Conservation (phyloP, 2,888 invertebrate genomes). For the Pterostichus niger region DNA sequence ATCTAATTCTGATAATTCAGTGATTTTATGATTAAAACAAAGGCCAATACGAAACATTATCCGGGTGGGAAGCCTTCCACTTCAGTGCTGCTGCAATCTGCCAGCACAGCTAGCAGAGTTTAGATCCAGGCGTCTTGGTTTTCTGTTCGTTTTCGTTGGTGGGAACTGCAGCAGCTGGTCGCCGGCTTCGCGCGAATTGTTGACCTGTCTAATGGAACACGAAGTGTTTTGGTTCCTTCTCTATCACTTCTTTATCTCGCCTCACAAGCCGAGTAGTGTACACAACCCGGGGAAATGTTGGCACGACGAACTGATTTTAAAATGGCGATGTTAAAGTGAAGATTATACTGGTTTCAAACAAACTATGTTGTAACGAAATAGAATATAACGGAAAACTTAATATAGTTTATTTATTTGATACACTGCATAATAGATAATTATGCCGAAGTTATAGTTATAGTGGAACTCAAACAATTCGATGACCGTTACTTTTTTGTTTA, state of each 20-base stretch:
- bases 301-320: slow-evolving; percentile 28
- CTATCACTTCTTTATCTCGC: slow-evolving; percentile 55
- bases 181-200: slow-evolving; percentile 69
- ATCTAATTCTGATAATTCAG: too few relatives aligned
- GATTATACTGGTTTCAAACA: background rate
- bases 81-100: background rate
- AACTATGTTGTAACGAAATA: too few relatives aligned
- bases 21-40: too few relatives aligned
- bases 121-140: background rate
- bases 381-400: too few relatives aligned
- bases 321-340: background rate
- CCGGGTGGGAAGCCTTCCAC: too few relatives aligned
- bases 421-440: too few relatives aligned
- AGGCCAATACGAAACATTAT: too few relatives aligned
- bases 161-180: slow-evolving; percentile 49
- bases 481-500: too few relatives aligned
- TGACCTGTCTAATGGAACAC: slow-evolving; percentile 75
- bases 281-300: slow-evolving; percentile 5
- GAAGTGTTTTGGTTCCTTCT: slow-evolving; percentile 72
- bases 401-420: too few relatives aligned
- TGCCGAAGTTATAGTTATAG: too few relatives aligned
- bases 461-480: too few relatives aligned
- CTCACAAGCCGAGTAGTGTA: slow-evolving; percentile 9
- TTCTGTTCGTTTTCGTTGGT: background rate
- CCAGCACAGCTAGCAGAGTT: background rate